phyloP scores from a whole-genome alignment of 2,113 vertebrate genomes.

The Donacobius atricapilla region DNA sequence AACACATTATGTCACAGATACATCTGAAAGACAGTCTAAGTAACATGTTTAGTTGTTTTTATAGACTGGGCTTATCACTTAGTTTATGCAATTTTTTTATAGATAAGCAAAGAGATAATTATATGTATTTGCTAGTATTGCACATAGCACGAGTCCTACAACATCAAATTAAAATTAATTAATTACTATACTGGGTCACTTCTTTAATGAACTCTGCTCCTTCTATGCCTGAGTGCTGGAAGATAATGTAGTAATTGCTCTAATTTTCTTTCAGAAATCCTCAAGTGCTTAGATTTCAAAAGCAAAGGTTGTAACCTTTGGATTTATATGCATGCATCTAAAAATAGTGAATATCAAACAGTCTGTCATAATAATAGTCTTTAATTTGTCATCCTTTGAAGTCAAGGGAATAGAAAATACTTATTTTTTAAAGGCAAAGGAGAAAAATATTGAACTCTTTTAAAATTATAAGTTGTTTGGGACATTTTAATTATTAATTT shows the following conservation, averaged over 20 bases:
- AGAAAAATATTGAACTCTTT: neutral
- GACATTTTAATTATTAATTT: neutral
- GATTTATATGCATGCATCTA: neutral
- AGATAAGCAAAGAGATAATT: neutral
- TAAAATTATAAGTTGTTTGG: neutral
- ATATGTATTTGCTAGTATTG: neutral
- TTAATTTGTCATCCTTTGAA: neutral
- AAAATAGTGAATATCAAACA: neutral
- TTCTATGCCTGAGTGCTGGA: neutral
- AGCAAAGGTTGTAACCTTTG: neutral
- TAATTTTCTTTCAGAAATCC: slow-evolving; percentile 34
- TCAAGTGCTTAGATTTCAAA: slow-evolving; percentile 32
- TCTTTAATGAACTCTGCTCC: neutral
- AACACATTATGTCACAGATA: neutral
- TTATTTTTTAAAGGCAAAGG: neutral
- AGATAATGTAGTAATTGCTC: slow-evolving; percentile 20
- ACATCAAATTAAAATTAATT: neutral
- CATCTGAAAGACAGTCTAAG: neutral
- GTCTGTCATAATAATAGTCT: neutral
- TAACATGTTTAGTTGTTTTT: neutral
- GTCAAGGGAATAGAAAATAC: neutral
- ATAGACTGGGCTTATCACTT: neutral
- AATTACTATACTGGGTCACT: neutral
- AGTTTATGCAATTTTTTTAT: neutral
- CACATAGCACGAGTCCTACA: neutral